Base-by-base conservation (phyloP, 2,113 vertebrate genomes). In the Microcebus murinus region DNA sequence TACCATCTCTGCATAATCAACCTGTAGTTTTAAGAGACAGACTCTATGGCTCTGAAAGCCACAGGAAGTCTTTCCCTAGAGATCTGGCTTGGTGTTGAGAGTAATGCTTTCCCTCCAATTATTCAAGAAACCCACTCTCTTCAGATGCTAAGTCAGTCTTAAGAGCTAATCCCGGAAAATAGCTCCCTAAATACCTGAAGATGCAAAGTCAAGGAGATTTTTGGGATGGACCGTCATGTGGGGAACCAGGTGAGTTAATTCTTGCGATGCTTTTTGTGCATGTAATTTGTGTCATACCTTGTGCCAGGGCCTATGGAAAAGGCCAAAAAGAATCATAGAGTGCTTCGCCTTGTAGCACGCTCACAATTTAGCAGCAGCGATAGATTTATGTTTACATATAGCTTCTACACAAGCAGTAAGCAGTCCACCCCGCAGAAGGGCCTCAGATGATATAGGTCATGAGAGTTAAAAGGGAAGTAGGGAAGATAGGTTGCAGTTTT, bases 1-100 rank as follows among this genome's bases (percentile, higher is more conserved):
- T 87, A 21, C n/a, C 42, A 85, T 89, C 36, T 85, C 61, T 83
- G 67, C 45, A 61, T 77, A 86, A 57, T 84, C 88, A 89, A 87
- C 70, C 15, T 87, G 6, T 84, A 50, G 18, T 86, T 71, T 83
- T 91, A 12, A 74, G 71, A 91, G 67, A 42, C 17, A 55, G 48
- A 90, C 36, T 80, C 80, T 52, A 79, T 17, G 21, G 39, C 18
- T 74, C 81, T 90, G 27, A 87, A 85, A 94, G 27, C 42, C 70
- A 84, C 45, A 59, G 29, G 15, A 71, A 70, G 20, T 71, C 68
- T 94, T 90, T 95, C 65, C 36, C 52, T 83, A 87, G 67, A 87
- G 50, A 71, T 42, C 52, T 89, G 39, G 17, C 39, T 83, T 92
- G 48, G 45, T 52, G 45, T 31, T 77, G 25, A 92, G 29, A 83